Percentiles rank a stretch among this genome's conserved stretches.
These are phyloP conservation scores for Poeciliopsis retropinna DNA, from an alignment of 2,113 vertebrate species.

Conservation along the genomic window DNA sequence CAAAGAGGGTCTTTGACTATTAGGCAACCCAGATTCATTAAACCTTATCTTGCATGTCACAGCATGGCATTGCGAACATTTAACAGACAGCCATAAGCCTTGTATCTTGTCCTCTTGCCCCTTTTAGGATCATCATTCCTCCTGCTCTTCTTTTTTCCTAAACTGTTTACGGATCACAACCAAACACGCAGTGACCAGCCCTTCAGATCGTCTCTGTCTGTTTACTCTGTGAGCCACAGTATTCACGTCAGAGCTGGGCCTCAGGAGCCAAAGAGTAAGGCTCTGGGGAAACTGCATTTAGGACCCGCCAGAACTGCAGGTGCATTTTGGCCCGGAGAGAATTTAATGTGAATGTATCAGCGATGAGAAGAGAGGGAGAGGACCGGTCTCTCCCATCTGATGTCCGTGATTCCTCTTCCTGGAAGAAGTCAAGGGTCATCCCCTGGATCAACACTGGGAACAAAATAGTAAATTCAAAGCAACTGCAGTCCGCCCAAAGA, in stretches of 20 bases:
- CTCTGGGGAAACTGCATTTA: constrained; percentile 32
- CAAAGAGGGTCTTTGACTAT: constrained; percentile 29
- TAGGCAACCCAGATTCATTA: constrained; percentile 56
- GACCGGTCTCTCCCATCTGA: constrained; percentile 40
- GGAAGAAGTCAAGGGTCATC: constrained; percentile 60
- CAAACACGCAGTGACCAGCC: constrained; percentile 65
- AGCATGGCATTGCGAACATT: constrained; percentile 48
- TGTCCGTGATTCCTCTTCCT: constrained; percentile 47
- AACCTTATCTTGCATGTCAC: constrained; percentile 54
- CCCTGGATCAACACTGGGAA: constrained; percentile 67
- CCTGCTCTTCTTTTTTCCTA: constrained; percentile 66
- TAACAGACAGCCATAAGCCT: constrained; percentile 54
- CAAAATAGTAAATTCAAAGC: constrained; percentile 53
- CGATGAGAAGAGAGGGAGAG: constrained; percentile 42
- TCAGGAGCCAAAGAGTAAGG: constrained; percentile 30
- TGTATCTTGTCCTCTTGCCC: constrained; percentile 52
- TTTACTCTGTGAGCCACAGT: constrained; percentile 58
- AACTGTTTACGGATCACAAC: constrained; percentile 76
- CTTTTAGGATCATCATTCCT: constrained; percentile 55
- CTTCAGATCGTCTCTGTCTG: constrained; percentile 64
- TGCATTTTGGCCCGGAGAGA: constrained; percentile 52
- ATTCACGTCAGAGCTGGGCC: constrained; percentile 59
- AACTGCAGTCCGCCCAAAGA: constrained; percentile 62
- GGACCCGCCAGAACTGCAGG: constrained; percentile 55
- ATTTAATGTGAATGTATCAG: constrained; percentile 37